phyloP scores from a whole-genome alignment of 2,113 vertebrate species.

The Anguilla rostrata region DNA sequence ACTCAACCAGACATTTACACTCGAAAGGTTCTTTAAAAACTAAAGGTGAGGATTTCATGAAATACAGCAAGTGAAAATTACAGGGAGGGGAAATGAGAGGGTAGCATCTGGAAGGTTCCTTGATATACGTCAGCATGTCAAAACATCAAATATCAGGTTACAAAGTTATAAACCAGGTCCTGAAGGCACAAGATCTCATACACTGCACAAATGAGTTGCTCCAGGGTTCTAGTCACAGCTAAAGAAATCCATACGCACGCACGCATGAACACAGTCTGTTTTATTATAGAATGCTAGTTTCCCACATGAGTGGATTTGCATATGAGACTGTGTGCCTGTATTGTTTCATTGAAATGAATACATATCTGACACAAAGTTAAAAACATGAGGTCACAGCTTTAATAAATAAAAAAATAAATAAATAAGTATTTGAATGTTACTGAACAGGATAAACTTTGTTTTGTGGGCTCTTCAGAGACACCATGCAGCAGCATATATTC shows the following conservation, averaged over 20 bases:
- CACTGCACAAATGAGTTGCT: not conserved
- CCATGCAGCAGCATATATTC: too few relatives aligned
- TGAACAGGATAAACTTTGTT: too few relatives aligned
- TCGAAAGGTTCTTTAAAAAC: not conserved
- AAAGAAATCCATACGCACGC: not conserved
- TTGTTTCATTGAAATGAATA: not conserved
- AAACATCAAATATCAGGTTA: not conserved
- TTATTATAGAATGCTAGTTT: not conserved
- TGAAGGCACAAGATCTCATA: not conserved
- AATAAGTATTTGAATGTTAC: too few relatives aligned
- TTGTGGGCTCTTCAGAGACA: too few relatives aligned
- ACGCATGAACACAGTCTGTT: not conserved
- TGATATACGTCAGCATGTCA: not conserved
- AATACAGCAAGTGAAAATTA: not conserved
- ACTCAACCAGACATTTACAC: not conserved
- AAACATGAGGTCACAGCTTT: too few relatives aligned
- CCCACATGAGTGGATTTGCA: too few relatives aligned
- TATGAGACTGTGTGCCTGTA: not conserved
- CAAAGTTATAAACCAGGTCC: not conserved
- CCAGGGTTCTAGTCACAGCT: not conserved
- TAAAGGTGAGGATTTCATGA: not conserved
- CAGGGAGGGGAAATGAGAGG: not conserved
- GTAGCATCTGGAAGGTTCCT: not conserved
- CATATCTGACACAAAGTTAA: not conserved
- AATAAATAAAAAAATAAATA: too few relatives aligned